Base-by-base conservation (phyloP, 2,888 invertebrate genomes). In the Nymphalis urticae region DNA sequence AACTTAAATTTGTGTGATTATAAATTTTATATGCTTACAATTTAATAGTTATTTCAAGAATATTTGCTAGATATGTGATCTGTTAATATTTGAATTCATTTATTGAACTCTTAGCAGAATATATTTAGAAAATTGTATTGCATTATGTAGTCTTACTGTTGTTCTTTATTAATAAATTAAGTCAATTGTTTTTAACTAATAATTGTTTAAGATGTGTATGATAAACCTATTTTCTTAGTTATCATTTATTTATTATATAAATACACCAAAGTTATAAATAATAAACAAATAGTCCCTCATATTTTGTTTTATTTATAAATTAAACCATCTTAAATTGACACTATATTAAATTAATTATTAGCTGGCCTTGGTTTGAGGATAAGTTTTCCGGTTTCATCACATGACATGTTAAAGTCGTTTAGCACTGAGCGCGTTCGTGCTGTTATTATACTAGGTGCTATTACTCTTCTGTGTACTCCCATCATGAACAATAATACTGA, bases 351-450 rank as follows among this genome's bases (percentile, higher is more conserved):
- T 65, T 66, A 75, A 75, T 81, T 88, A 75, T 89, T 90, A 66
- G 92, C 88, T 0, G 97, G 97, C 70, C 97, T 90, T 1, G 98
- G 98, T 86, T 98, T 98, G 48, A 99, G 92, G 80, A 99, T 98
- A 62, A 99, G 93, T 90, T 98, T 98, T 69, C 98, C 98, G 47
- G 98, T 98, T 84, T 99, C 98, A 84, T 98, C 98, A 88, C 99
- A 99, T 32, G 98, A 98, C 98, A 99, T 98, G 88, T 99, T 99
- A 88, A 98, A 99, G 89, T 99, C 98, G 56, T 96, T 96, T 65
- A 99, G 94, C 1, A 98, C 98, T 63, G 95, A 95, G 70, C 98
- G 94, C 58, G 98, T 98, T 74, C 99, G 94, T 0, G 98, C 96
- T 0, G 98, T 98, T 77, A 99, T 97, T 75, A 99, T 98, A 77